Percentiles rank a stretch among this genome's conserved stretches.
phyloP scores from a whole-genome alignment of 23 tunicate species.

The Botrylloides violaceus region DNA sequence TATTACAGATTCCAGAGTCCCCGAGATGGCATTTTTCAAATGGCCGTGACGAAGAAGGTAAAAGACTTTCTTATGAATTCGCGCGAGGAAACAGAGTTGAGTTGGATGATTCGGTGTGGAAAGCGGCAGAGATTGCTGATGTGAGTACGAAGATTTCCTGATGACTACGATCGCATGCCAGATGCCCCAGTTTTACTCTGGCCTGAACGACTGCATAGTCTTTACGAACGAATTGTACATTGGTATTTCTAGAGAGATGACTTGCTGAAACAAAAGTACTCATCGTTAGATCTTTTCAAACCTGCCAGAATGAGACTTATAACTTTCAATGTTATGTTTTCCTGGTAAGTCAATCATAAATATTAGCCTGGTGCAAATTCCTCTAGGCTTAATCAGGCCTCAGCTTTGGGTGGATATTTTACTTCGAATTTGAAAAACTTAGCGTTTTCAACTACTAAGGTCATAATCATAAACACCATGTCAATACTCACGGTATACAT shows the following conservation, averaged over 20 bases:
- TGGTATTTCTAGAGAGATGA: slow-evolving; percentile 4
- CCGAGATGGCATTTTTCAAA: slow-evolving; percentile 86
- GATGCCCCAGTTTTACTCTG: too few relatives aligned
- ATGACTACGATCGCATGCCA: too few relatives aligned
- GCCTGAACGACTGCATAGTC: too few relatives aligned
- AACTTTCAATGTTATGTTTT: slow-evolving; percentile 68
- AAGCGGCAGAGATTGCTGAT: slow-evolving; percentile 38
- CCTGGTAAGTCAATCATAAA: slow-evolving; percentile 40
- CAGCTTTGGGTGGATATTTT: too few relatives aligned
- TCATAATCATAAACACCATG: too few relatives aligned
- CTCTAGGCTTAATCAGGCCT: too few relatives aligned
- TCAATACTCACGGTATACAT: too few relatives aligned
- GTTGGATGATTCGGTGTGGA: slow-evolving; percentile 65
- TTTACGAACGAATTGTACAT: too few relatives aligned
- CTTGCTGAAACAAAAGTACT: slow-evolving; percentile 22
- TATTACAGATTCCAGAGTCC: slow-evolving; percentile 66
- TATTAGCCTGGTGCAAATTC: too few relatives aligned
- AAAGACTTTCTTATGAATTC: slow-evolving; percentile 40
- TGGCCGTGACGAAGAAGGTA: slow-evolving; percentile 63
- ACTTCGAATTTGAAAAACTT: too few relatives aligned
- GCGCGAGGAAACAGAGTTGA: slow-evolving; percentile 45
- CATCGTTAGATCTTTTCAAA: slow-evolving; percentile 57
- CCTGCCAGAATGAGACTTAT: slow-evolving; percentile 51
- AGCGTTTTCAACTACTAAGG: too few relatives aligned
- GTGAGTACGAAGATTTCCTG: slow-evolving; percentile 8